These are phyloP conservation scores for Diplolepis rosae DNA, from an alignment of 2,888 invertebrate genomes.

Conservation along the genomic window DNA sequence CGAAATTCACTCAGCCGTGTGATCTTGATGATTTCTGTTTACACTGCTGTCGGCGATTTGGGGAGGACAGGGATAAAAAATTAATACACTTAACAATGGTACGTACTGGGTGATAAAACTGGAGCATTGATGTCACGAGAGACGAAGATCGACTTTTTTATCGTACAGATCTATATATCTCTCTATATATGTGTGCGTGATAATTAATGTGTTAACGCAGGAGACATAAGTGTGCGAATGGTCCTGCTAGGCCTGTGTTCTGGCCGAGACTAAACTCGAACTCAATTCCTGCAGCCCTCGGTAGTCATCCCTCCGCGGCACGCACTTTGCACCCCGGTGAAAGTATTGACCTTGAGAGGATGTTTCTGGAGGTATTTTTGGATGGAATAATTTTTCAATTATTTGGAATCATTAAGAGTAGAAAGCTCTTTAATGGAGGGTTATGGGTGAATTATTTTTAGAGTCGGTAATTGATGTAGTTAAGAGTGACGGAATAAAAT, in stretches of 20 bases:
- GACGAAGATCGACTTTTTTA: constrained; percentile 41
- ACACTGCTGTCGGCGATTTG: not conserved
- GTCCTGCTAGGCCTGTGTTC: constrained; percentile 73
- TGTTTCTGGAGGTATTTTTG: not conserved
- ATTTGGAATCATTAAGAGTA: no score
- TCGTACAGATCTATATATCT: constrained; percentile 40
- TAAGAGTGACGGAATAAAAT: no score
- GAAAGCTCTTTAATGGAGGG: not conserved
- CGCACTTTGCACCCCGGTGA: constrained; percentile 68
- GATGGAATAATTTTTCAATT: not conserved
- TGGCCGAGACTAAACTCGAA: constrained; percentile 73
- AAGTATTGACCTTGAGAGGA: constrained; percentile 59
- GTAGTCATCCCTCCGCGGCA: constrained; percentile 72
- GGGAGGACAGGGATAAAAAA: not conserved
- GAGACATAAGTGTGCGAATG: constrained; percentile 56
- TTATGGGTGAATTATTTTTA: not conserved
- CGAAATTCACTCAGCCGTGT: not conserved
- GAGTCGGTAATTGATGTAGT: no score
- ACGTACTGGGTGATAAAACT: constrained; percentile 52
- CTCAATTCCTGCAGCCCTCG: constrained; percentile 71
- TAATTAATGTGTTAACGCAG: constrained; percentile 38
- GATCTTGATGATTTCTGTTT: not conserved
- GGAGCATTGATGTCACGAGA: constrained; percentile 43
- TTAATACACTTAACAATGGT: constrained; percentile 27
- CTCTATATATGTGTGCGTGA: constrained; percentile 29